Percentiles rank a stretch among this genome's conserved stretches.
phyloP scores from a whole-genome alignment of 2,888 invertebrate genomes.

The Thyatira batis region DNA sequence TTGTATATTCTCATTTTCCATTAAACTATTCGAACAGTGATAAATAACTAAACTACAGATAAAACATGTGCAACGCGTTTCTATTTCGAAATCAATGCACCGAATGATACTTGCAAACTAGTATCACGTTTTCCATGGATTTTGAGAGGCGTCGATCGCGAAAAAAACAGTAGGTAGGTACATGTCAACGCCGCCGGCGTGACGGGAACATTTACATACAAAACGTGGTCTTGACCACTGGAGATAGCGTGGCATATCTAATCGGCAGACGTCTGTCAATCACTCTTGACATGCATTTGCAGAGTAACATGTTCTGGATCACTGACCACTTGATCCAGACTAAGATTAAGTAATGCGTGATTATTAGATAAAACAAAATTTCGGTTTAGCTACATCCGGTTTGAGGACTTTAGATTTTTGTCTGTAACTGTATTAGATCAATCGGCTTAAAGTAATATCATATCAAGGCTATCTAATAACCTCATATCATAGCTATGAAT shows the following conservation, averaged over 20 bases:
- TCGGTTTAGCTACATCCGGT: constrained; percentile 17
- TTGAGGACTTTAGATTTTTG: not conserved
- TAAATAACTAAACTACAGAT: not conserved
- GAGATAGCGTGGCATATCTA: constrained; percentile 74
- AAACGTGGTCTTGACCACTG: constrained; percentile 64
- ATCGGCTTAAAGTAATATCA: too few relatives aligned
- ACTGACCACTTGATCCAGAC: constrained; percentile 49
- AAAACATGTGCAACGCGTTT: constrained; percentile 5
- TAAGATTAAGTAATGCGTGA: constrained; percentile 32
- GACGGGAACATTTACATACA: constrained; percentile 75
- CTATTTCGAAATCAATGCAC: constrained; percentile 28
- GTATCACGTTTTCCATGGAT: constrained; percentile 45
- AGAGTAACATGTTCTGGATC: constrained; percentile 58
- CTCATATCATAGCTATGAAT: too few relatives aligned
- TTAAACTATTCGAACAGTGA: not conserved
- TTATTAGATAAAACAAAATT: constrained; percentile 15
- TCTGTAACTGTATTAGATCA: not conserved
- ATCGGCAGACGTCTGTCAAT: constrained; percentile 70
- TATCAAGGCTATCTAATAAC: too few relatives aligned
- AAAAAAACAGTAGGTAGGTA: constrained; percentile 37
- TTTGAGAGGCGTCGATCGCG: constrained; percentile 56
- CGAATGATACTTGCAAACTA: constrained; percentile 35
- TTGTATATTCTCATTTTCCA: not conserved
- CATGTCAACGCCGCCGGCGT: constrained; percentile 40
- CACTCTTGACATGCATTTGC: constrained; percentile 55